Conservation (phyloP, 2,113 vertebrate genomes). For the Rhynchomys soricoides region DNA sequence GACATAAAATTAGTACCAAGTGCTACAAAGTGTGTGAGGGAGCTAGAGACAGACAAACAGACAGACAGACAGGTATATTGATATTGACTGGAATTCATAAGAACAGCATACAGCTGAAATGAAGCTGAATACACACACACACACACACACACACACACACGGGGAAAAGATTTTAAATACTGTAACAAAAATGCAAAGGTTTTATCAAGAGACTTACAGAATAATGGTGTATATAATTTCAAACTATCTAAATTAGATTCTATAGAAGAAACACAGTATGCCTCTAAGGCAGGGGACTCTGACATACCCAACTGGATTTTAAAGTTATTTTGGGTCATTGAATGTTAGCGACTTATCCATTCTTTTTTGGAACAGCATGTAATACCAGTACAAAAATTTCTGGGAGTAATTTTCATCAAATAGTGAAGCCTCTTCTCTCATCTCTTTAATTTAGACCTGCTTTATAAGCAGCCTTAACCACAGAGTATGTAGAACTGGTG, state of each 20-base stretch:
- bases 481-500: neutral
- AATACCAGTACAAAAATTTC: neutral
- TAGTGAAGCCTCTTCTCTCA: neutral
- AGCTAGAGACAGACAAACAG: neutral
- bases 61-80: neutral
- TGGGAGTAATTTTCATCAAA: neutral
- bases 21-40: neutral
- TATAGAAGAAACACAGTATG: neutral
- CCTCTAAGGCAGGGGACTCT: neutral
- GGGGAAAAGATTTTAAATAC: neutral
- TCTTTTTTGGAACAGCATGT: neutral
- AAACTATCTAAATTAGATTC: neutral
- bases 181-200: neutral
- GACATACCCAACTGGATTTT: neutral
- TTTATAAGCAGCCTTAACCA: neutral
- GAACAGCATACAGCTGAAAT: neutral
- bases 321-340: neutral
- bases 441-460: neutral
- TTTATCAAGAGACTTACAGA: neutral
- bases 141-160: too few relatives aligned
- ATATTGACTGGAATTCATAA: neutral
- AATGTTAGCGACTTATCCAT: neutral
- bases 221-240: neutral
- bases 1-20: neutral
- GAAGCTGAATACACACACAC: neutral